Base-by-base conservation (phyloP, 2,113 vertebrate genomes). In the Cyanoliseus patagonus region DNA sequence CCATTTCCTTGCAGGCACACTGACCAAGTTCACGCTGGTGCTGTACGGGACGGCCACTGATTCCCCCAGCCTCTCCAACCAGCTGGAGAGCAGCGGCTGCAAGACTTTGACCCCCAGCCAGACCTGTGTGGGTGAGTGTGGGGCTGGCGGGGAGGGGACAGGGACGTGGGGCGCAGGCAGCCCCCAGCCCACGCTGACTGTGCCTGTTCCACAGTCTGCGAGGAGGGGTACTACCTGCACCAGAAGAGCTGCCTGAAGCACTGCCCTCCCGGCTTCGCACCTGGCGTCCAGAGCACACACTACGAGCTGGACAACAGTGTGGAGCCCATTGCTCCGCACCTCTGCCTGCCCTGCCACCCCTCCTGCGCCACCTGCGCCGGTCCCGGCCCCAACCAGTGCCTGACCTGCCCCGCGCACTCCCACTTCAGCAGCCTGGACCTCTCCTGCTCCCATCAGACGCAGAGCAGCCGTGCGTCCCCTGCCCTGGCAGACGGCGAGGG, bases 101-200 rank as follows among this genome's bases (percentile, higher is more conserved):
- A 99, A 99, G 97, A 99, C 98, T 8, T 98, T 99, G 49, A 98
- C 99, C 2, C 97, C 99, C 24, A 98, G 99, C 97, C 99, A 99
- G 98, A 98, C 99, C 92, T 99, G 99, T 2, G 99, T 99, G 85
- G 99, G 99, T 99, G 96, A 99, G 99, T 98, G 61, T 33, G 37
- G 67, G 74, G 46, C 28, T 1, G 4, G 24, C 2, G 2, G 44
- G 76, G 44, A n/a, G 35, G 61, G n/a, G 17, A 2, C 0, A 1
- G 3, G 24, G 13, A n/a, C 1, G 3, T 4, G 14, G 11, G 33
- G 27, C 0, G 2, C 2, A 2, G 37, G 25, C 0, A 6, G 28
- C 44, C 7, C 3, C 39, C 15, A 3, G 11, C 11, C 5, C 0
- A 1, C 1, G 4, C 84, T 95, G 79, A 92, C 61, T 31, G 68